Evolutionary conservation across 2,797 vertebrate genomes (phyloP), one percentile per base, ranked within the genome.

Genomic region (Intellagama lesueurii): DNA sequence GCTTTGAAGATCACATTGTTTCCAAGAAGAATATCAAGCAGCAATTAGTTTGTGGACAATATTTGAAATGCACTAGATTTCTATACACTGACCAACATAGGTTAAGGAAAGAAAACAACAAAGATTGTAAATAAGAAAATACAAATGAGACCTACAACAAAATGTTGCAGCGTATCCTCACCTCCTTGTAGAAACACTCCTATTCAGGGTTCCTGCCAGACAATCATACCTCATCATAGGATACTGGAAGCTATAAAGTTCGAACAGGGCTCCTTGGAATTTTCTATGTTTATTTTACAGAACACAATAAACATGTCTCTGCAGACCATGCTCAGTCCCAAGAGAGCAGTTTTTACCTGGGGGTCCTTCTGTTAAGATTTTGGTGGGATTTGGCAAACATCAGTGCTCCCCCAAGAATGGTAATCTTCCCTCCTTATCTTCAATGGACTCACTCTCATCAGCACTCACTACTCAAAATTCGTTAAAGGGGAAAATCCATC

Each of bases 1-100:
- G 88, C 92, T 94, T 85, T 90, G 94, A 94, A 91, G 86, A 69
- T 92, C 89, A 89, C 94, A 90, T 79, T 30, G 47, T 92, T 94
- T 92, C 92, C 7, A 92, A 92, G 89, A 47, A 24, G 82, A 91
- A 91, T 80, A 81, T 87, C 94, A 86, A 78, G 72, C 88, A 69
- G 92, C 92, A 93, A 5, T 69, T 83, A 93, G 80, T 88, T 91
- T 87, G 90, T 1, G 82, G 93, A 85, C 89, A 93, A 93, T 88
- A 93, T 91, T 93, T 93, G 93, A 73, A 85, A 3, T 14, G 5
- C 1, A 66, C 11, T 1, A 73, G 0, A 56, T 86, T 93, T 93
- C 91, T 91, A 83, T 66, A 86, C 92, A 64, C 14, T 3, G 64
- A n/a, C 80, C 77, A 86, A 86, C 70, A 72, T 17, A 0, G 64